A percentile compares a stretch with the other conserved stretches of the same genome.
phyloP scores from a whole-genome alignment of 2,888 invertebrate genomes.

The Ophion slaviceki region DNA sequence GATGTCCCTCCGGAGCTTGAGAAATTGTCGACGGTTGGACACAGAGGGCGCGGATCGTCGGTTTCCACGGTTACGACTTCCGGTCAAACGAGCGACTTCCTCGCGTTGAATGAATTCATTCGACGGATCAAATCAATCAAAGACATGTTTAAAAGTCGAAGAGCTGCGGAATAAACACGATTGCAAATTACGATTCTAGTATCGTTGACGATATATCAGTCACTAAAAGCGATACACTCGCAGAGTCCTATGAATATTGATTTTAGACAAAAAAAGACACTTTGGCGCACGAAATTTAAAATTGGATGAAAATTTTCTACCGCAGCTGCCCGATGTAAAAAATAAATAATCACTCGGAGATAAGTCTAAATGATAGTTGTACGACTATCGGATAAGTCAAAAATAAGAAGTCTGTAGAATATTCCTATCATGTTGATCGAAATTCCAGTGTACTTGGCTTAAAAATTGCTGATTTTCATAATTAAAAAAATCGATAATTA shows the following conservation, averaged over 20 bases:
- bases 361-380: too few species aligned
- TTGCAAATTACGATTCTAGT: background rate
- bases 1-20: background rate
- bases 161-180: background rate
- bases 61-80: slow-evolving; percentile 1
- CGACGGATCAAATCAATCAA: background rate
- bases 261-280: too few species aligned
- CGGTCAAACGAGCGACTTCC: slow-evolving; percentile 29
- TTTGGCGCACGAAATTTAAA: too few species aligned
- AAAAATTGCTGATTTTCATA: too few species aligned
- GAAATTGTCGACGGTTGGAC: slow-evolving; percentile 7
- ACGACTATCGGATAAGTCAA: too few species aligned
- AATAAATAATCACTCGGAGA: too few species aligned
- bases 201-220: background rate
- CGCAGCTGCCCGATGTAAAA: too few species aligned
- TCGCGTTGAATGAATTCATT: slow-evolving; percentile 20
- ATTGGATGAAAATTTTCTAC: too few species aligned
- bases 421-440: too few species aligned
- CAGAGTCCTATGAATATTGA: background rate
- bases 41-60: slow-evolving; percentile 20
- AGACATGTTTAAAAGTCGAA: background rate
- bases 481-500: too few species aligned
- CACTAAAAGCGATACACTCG: background rate
- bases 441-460: too few species aligned
- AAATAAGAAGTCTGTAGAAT: too few species aligned